Base-by-base conservation (phyloP, 2,797 vertebrate genomes). In the Pangasius larnaudii region DNA sequence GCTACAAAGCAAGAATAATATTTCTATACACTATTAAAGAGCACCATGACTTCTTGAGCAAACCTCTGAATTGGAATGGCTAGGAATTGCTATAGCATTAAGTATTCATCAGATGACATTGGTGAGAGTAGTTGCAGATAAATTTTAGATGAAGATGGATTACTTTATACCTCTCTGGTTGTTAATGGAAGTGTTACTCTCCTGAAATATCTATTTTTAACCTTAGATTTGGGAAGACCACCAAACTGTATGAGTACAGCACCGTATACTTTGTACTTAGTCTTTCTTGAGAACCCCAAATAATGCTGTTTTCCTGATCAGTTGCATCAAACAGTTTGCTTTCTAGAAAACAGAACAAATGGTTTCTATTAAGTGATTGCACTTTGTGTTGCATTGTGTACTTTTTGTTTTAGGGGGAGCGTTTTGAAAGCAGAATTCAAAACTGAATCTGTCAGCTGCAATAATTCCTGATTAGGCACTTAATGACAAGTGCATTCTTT, bases 131-230 rank as follows among this genome's bases (percentile, higher is more conserved):
- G 84, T 85, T 72, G 39, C 79, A 75, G 65, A 75, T 89, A 90
- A 90, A 91, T 89, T 81, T 89, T 90, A 56, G 81, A 90, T 90
- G 88, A 88, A 91, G 87, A 84, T 89, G 89, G 83, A 90, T 91
- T 90, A 87, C 85, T 91, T 84, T 90, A 61, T 75, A 84, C 22
- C 19, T 80, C 79, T 87, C 83, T 56, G 83, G 67, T 75, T 83
- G 72, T 63, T 69, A 59, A 65, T 53, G 72, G 63, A 87, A 86
- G 61, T 71, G 46, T 56, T 42, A 72, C n/a, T 85, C 42, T 74
- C 59, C n/a, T 59, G 33, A 85, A 78, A 87, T 79, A 81, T 58
- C 42, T 71, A 39, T 49, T 85, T 88, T 79, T 82, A 49, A 61
- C 39, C n/a, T 49, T 59, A 33, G 42, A 81, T 61, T 61, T 85